Evolutionary conservation across 2,113 vertebrate species (phyloP), one percentile per base, ranked within the genome.

Genomic region (Eublepharis macularius): DNA sequence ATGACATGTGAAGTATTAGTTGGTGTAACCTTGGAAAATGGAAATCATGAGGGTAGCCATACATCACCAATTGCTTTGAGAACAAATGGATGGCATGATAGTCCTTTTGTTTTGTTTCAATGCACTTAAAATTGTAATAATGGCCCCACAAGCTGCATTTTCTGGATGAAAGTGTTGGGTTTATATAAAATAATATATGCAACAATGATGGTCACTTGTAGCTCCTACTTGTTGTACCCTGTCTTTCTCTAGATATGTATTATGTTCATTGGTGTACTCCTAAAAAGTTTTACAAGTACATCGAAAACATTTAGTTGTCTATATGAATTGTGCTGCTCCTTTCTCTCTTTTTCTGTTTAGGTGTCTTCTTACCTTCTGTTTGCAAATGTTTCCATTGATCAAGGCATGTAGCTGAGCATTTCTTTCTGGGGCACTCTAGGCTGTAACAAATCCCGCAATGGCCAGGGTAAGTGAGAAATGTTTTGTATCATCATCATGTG

Each of bases 331-430:
- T 60, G 36, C 57, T 80, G 36, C 41, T 84, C 54, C 86, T 89
- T 77, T 0, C 57, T 85, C 26, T 54, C 54, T 74, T 80, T 83
- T 21, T 69, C 32, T 2, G 73, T 86, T 47, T 89, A 97, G 96
- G 93, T 88, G 86, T 95, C 79, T 89, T 95, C 92, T 95, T 89
- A 90, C 95, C 93, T 78, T 93, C 93, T 73, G 86, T 86, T 69
- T 95, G 93, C 89, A 93, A 93, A 66, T 84, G 60, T 84, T 92
- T 92, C 5, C 93, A 90, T 82, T 93, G 95, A 93, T 92, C 94
- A 91, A 95, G 92, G 86, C 94, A 97, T 95, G 94, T 97, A 94
- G 95, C 92, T 91, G 95, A 96, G 91, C 91, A 93, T 90, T 94
- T 92, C 89, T 91, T 95, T 89, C 90, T 94, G 70, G 86, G 92